Base-by-base conservation (phyloP, 2,113 vertebrate genomes). In the Hemicordylus capensis region DNA sequence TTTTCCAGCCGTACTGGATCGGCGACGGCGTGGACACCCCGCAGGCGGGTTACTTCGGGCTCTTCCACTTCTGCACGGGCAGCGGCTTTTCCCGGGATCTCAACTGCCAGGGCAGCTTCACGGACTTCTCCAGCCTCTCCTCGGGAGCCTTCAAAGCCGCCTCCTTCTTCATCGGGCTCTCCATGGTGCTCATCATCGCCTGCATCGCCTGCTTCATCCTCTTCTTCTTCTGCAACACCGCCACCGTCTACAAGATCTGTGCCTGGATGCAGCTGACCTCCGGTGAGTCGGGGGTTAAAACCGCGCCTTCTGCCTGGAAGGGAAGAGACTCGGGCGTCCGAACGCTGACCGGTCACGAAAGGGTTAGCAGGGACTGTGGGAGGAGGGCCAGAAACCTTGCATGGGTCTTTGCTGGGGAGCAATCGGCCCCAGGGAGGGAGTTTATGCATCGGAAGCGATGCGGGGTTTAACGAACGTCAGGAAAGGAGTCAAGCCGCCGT, bases 181-280 rank as follows among this genome's bases (percentile, higher is more conserved):
- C 98, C 95, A 98, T 99, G 98, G 97, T 98, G 96, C 97, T 99
- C 93, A 97, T 98, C 88, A 97, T 98, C 94, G 94, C 96, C 94
- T 99, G 98, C 95, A 99, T 99, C 94, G 96, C 96, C 89, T 98
- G 97, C 96, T 99, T 99, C 95, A 96, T 96, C 83, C 98, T 99
- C 94, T 99, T 99, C 97, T 99, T 99, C 96, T 98, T 99, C 96
- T 98, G 98, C 95, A 98, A 98, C 96, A 99, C 98, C 78, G 98
- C 98, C 95, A 99, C 98, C 67, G 98, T 99, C 89, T 99, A 98
- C 93, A 99, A 99, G 96, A 99, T 98, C 95, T 99, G 98, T 88
- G 98, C 98, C 93, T 99, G 98, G 98, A 98, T 99, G 98, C 98
- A 99, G 92, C 98, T 98, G 72, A 96, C 95, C 83, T 98, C 98